A percentile compares a stretch with the other conserved stretches of the same genome.
phyloP scores from a whole-genome alignment of 1,140 invertebrate species.

The Ips typographus region DNA sequence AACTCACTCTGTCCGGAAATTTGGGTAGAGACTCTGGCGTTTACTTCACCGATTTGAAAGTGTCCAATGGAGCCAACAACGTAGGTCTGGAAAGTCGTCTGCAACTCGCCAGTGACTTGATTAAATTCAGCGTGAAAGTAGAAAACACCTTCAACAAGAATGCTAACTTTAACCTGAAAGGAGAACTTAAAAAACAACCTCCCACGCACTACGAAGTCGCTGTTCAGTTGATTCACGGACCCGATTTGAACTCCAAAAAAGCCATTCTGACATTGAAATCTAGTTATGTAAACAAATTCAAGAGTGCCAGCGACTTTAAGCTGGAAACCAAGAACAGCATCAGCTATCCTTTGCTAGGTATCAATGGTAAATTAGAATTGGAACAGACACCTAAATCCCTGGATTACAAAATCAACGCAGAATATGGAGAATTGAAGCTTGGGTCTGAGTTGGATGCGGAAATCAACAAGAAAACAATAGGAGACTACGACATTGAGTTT shows the following conservation, averaged over 20 bases:
- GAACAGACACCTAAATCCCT: slow-evolving; percentile 57
- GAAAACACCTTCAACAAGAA: slow-evolving; percentile 59
- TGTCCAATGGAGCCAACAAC: slow-evolving; percentile 57
- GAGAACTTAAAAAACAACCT: slow-evolving; percentile 49
- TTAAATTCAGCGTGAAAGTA: slow-evolving; percentile 55
- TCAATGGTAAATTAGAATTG: slow-evolving; percentile 55
- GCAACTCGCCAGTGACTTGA: slow-evolving; percentile 46
- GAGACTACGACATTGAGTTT: slow-evolving; percentile 63
- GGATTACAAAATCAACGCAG: slow-evolving; percentile 54
- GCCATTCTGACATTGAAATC: slow-evolving; percentile 55
- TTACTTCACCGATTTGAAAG: slow-evolving; percentile 55
- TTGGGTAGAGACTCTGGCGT: slow-evolving; percentile 49
- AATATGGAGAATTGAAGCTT: slow-evolving; percentile 59
- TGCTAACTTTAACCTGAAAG: slow-evolving; percentile 60
- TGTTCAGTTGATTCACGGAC: slow-evolving; percentile 62
- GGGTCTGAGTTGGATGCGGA: slow-evolving; percentile 60
- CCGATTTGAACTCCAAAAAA: slow-evolving; percentile 59
- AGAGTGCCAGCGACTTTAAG: slow-evolving; percentile 36
- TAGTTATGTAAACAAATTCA: slow-evolving; percentile 32
- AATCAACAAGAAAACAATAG: slow-evolving; percentile 52
- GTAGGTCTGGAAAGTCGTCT: slow-evolving; percentile 51
- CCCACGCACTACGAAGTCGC: slow-evolving; percentile 51
- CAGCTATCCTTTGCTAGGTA: slow-evolving; percentile 57
- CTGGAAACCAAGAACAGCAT: slow-evolving; percentile 52
- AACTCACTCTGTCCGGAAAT: slow-evolving; percentile 57